phyloP scores from a whole-genome alignment of 37 sponge, comb jelly and placozoan species.

The Halichondria panicea region DNA sequence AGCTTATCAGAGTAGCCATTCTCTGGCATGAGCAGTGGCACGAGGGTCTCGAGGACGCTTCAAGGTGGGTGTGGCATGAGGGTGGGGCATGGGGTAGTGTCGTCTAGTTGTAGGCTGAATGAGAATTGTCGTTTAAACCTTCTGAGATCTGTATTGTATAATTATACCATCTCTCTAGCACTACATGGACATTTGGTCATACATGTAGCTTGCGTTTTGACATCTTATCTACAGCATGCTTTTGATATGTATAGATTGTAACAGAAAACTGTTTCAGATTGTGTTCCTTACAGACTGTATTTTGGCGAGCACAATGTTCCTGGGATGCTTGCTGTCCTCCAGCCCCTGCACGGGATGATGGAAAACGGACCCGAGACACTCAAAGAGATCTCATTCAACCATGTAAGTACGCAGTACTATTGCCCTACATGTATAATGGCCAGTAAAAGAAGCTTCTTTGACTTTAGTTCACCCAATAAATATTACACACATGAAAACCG shows the following conservation, averaged over 20 bases:
- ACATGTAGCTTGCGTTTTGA: too few relatives aligned
- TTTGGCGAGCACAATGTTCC: constrained; percentile 93
- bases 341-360: constrained; percentile 87
- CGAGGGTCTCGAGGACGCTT: constrained; percentile 96
- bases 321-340: constrained; percentile 89
- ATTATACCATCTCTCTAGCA: background rate
- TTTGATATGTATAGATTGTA: too few relatives aligned
- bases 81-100: background rate
- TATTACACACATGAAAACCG: too few relatives aligned
- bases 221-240: too few relatives aligned
- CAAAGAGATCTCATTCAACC: constrained; percentile 88
- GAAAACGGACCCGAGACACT: constrained; percentile 86
- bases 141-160: background rate
- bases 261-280: too few relatives aligned
- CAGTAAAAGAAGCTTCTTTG: too few relatives aligned
- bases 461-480: too few relatives aligned
- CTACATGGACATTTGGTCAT: background rate
- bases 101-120: too few relatives aligned
- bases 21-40: constrained; percentile 99
- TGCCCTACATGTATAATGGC: background rate
- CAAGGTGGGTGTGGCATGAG: constrained; percentile 25
- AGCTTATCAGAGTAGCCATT: constrained; percentile 96
- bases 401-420: constrained; percentile 35
- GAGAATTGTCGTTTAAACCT: too few relatives aligned
- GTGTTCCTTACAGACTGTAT: constrained; percentile 43